Evolutionary conservation across 1,140 invertebrate species (phyloP).

Genomic region (Tetragonula clypearis): DNA sequence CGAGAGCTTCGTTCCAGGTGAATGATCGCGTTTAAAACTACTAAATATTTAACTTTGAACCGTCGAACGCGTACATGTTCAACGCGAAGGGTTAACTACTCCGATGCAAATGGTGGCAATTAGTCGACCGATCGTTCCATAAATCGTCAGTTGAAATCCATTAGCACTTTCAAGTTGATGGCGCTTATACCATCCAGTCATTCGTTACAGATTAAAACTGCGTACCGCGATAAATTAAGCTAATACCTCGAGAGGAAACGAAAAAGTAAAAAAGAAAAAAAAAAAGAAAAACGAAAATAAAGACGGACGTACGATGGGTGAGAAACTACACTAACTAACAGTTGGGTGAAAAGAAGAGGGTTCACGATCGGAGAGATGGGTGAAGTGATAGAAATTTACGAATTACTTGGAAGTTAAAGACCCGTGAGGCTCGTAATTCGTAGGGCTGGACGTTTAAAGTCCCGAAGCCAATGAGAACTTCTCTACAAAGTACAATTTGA

Average conservation of each 20-base stretch:
- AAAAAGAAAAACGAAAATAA: background rate
- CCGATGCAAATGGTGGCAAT: constrained; percentile 3
- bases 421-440: constrained; percentile 56
- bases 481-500: constrained; percentile 68
- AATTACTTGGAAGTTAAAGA: constrained; percentile 56
- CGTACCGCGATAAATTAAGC: constrained; percentile 25
- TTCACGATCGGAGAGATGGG: background rate
- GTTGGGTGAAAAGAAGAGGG: too few species aligned
- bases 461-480: constrained; percentile 61
- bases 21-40: background rate
- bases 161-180: background rate
- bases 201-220: constrained; percentile 27
- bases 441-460: constrained; percentile 54
- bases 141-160: constrained; percentile 1
- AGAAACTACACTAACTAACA: background rate
- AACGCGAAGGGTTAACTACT: background rate
- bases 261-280: background rate
- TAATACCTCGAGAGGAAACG: background rate
- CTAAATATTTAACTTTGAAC: background rate
- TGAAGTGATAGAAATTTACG: constrained; percentile 49
- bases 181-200: background rate
- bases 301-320: background rate
- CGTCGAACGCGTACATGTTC: background rate
- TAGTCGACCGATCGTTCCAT: background rate
- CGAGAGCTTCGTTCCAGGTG: background rate